These are phyloP conservation scores for Cariama cristata DNA, from an alignment of 2,113 vertebrate genomes.

Conservation along the genomic window DNA sequence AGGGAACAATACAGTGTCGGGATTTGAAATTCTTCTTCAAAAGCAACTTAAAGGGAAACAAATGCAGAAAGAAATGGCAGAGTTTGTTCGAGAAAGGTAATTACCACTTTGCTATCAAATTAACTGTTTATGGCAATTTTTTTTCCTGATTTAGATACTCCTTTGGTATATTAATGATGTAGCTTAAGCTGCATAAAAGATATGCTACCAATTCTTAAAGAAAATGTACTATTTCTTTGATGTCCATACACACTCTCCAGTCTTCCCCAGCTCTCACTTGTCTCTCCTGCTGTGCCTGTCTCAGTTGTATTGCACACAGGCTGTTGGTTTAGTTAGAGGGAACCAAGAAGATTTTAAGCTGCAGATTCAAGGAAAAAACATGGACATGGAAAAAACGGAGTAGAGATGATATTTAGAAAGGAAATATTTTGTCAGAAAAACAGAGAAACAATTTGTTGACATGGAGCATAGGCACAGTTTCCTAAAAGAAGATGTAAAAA, in stretches of 20 bases:
- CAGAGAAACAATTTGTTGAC: not conserved
- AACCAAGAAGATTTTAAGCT: not conserved
- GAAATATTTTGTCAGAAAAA: not conserved
- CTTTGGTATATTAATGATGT: not conserved
- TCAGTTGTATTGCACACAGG: not conserved
- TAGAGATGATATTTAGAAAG: not conserved
- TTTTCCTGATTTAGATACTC: not conserved
- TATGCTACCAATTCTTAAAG: not conserved
- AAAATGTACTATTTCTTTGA: not conserved
- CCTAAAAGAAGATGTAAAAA: not conserved
- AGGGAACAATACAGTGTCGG: conserved; percentile 86
- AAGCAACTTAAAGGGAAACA: conserved; percentile 98
- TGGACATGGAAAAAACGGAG: not conserved
- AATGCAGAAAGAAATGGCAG: conserved; percentile 99
- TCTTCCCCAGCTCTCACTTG: not conserved
- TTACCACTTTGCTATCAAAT: not conserved
- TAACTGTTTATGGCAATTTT: not conserved
- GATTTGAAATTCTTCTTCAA: conserved; percentile 95
- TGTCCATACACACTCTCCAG: not conserved
- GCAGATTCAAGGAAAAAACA: not conserved
- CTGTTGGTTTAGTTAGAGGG: not conserved
- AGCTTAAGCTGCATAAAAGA: not conserved
- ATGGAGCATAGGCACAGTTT: not conserved
- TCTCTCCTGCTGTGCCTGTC: not conserved
- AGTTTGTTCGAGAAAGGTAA: conserved; percentile 96